Evolutionary conservation across 2,113 vertebrate genomes (phyloP), one percentile per base, ranked within the genome.

Genomic region (Rhinoderma darwinii): DNA sequence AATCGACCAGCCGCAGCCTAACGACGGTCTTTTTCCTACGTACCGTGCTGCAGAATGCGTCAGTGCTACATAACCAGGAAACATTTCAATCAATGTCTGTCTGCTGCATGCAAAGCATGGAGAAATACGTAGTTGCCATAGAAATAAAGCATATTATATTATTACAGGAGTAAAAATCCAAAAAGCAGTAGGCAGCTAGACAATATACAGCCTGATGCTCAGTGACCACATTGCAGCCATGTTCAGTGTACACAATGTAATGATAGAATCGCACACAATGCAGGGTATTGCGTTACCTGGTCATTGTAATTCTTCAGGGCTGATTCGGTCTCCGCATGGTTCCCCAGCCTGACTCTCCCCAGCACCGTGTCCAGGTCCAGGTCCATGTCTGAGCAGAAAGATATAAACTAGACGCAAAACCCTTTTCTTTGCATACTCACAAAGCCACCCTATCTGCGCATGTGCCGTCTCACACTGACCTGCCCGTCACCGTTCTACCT

Each of bases 281-380:
- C 81, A 83, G 63, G 30, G n/a, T 11, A 25, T 12, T 35, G 63
- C 82, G 85, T 93, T 94, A 95, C 95, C 94, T 95, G 92, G 44
- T 93, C 92, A 88, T 93, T 95, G 92, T 94, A 95, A 78, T 89
- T 90, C 82, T 89, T 88, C 89, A 95, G 89, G 81, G 91, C 89
- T 32, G 86, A 88, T 88, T 95, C 93, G 74, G 93, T 91, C 0
- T 83, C 88, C 11, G 89, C 88, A 73, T 91, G 89, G 76, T 87
- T 89, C 7, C 84, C 90, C 70, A 90, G 89, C 87, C 90, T 73
- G 47, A 90, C 91, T 80, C 90, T 91, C 91, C 88, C 90, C 84
- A 94, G 92, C 88, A 89, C 91, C 56, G 89, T 88, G 84, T 91
- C 91, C 89, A 92, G 84, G 79, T 92, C 91, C 92, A 92, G 90